Conservation (phyloP, 2,113 vertebrate species). For the Lota lota region DNA sequence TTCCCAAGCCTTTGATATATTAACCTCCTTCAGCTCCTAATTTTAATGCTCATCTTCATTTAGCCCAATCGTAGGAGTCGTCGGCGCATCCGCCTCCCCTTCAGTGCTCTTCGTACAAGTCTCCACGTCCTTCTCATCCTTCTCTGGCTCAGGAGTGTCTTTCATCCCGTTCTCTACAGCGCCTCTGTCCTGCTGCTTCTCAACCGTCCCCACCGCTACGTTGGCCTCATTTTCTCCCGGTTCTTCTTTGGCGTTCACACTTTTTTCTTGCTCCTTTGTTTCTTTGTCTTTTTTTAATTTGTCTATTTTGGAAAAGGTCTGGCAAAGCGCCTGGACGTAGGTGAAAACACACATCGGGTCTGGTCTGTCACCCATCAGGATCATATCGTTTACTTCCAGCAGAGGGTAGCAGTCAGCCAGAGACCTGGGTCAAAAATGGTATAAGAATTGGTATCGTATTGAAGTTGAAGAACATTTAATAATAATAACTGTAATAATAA, state of each 20-base stretch:
- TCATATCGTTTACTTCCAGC: slow-evolving; percentile 74
- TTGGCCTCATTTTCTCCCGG: slow-evolving; percentile 16
- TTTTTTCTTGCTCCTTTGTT: slow-evolving; percentile 62
- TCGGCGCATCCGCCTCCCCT: slow-evolving; percentile 18
- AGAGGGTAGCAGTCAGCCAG: slow-evolving; percentile 75
- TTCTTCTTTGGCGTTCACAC: slow-evolving; percentile 34
- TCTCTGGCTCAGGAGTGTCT: slow-evolving; percentile 26
- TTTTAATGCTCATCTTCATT: background rate
- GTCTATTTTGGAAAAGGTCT: slow-evolving; percentile 75
- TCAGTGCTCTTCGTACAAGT: background rate
- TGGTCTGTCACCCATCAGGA: slow-evolving; percentile 66
- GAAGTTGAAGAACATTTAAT: background rate
- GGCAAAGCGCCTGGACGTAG: slow-evolving; percentile 81
- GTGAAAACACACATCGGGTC: slow-evolving; percentile 78
- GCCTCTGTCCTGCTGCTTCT: slow-evolving; percentile 22
- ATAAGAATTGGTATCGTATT: too few species aligned
- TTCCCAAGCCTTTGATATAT: slow-evolving; percentile 37
- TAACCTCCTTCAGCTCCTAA: slow-evolving; percentile 15
- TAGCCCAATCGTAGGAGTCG: slow-evolving; percentile 24
- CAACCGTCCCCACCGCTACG: slow-evolving; percentile 36
- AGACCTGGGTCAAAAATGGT: slow-evolving; percentile 42
- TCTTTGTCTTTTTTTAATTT: slow-evolving; percentile 80
- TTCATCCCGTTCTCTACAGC: background rate
- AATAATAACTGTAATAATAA: background rate
- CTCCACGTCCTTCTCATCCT: slow-evolving; percentile 19